Evolutionary conservation across 2,888 invertebrate species (phyloP).

Genomic region (Dastarcus helophoroides): DNA sequence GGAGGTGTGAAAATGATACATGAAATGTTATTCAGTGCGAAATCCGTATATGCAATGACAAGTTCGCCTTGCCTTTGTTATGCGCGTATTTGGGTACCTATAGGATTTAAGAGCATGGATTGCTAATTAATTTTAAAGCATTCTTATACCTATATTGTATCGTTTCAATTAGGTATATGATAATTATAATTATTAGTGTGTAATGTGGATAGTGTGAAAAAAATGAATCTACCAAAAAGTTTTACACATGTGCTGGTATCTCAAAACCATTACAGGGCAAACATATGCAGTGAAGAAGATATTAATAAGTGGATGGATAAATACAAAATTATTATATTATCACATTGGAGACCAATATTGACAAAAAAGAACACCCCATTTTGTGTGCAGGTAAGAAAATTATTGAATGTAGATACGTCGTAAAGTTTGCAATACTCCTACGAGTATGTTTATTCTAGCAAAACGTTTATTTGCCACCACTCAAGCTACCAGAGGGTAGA

Average conservation of each 20-base stretch:
- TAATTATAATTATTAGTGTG: neutral
- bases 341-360: conserved; percentile 4
- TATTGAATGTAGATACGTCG: conserved; percentile 1
- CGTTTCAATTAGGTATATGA: conserved; percentile 1
- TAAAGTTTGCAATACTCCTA: conserved; percentile 3
- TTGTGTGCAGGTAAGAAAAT: conserved; percentile 4
- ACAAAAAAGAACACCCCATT: conserved; percentile 5
- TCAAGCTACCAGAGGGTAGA: conserved; percentile 3
- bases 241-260: conserved; percentile 3
- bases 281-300: conserved; percentile 3
- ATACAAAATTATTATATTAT: conserved; percentile 2
- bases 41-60: conserved; percentile 1
- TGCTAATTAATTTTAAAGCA: neutral
- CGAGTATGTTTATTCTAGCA: conserved; percentile 1
- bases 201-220: neutral
- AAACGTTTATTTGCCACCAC: conserved; percentile 2
- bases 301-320: conserved; percentile 5
- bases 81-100: neutral
- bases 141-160: conserved; percentile 1
- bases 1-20: conserved; percentile 3
- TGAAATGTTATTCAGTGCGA: no score
- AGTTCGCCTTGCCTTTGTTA: no score
- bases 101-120: neutral
- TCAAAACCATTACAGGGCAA: conserved; percentile 4
- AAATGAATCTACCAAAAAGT: conserved; percentile 4